Conservation (phyloP, 2,888 invertebrate genomes). For the Blastobasis lacticolella region DNA sequence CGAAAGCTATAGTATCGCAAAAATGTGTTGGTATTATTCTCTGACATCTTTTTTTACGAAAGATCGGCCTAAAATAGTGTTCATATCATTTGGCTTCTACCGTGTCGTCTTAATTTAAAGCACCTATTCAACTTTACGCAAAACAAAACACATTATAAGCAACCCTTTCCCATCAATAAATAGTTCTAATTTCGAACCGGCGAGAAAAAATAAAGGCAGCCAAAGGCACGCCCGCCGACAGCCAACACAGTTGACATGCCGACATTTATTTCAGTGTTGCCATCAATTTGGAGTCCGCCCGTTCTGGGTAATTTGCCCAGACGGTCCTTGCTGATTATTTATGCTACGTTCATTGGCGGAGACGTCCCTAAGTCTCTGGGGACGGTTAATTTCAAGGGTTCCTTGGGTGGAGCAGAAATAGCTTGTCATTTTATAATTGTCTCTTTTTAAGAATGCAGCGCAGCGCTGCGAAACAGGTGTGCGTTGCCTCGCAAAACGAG, state of each 20-base stretch:
- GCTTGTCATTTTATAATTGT: no score
- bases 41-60: no score
- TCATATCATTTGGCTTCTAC: no score
- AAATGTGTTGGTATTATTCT: no score
- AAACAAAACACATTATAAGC: conserved; percentile 8
- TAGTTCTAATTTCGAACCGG: conserved; percentile 38
- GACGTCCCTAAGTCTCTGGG: conserved; percentile 35
- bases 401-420: no score
- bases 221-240: conserved; percentile 31
- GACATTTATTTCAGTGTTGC: conserved; percentile 33
- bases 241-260: conserved; percentile 42
- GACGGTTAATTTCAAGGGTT: conserved; percentile 26
- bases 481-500: no score
- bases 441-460: no score
- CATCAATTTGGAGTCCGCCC: conserved; percentile 40
- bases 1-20: no score
- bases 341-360: conserved; percentile 49
- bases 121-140: not conserved
- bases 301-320: conserved; percentile 63
- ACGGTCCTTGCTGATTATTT: conserved; percentile 56
- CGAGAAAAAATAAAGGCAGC: conserved; percentile 26
- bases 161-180: conserved; percentile 17
- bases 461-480: no score
- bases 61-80: no score
- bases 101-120: no score